A percentile compares a stretch with the other conserved stretches of the same genome.
Evolutionary conservation across 2,888 invertebrate genomes (phyloP).

Genomic region (Phyllotreta striolata): DNA sequence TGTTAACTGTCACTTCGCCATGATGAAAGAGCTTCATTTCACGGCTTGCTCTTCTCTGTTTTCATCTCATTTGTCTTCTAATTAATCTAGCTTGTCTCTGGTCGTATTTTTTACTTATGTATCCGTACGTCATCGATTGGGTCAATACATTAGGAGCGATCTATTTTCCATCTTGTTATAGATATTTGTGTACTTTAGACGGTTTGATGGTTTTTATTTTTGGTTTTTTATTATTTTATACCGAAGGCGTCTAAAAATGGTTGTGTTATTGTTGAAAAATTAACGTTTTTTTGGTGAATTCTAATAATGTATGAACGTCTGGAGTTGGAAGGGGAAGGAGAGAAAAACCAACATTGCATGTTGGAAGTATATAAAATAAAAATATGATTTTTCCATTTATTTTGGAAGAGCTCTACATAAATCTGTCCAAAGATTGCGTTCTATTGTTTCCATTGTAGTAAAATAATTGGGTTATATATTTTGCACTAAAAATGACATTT

Average conservation of each 20-base stretch:
- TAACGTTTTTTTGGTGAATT: neutral
- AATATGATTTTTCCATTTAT: constrained; percentile 8
- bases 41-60: constrained; percentile 53
- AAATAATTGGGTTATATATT: constrained; percentile 58
- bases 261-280: neutral
- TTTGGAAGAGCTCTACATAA: constrained; percentile 47
- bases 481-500: constrained; percentile 37
- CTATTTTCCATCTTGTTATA: constrained; percentile 6
- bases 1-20: constrained; percentile 51
- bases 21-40: constrained; percentile 57
- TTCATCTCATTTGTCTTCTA: constrained; percentile 57
- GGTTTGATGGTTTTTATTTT: neutral
- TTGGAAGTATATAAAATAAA: constrained; percentile 11
- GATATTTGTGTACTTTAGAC: neutral
- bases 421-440: constrained; percentile 58
- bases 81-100: constrained; percentile 51
- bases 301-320: neutral
- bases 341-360: constrained; percentile 5
- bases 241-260: neutral
- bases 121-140: constrained; percentile 32
- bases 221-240: neutral
- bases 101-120: constrained; percentile 38
- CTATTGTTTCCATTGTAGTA: constrained; percentile 59
- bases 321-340: neutral
- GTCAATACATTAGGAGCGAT: constrained; percentile 25